Evolutionary conservation across 2,113 vertebrate genomes (phyloP).

Genomic region (Cryptomyrus ogoouensis): DNA sequence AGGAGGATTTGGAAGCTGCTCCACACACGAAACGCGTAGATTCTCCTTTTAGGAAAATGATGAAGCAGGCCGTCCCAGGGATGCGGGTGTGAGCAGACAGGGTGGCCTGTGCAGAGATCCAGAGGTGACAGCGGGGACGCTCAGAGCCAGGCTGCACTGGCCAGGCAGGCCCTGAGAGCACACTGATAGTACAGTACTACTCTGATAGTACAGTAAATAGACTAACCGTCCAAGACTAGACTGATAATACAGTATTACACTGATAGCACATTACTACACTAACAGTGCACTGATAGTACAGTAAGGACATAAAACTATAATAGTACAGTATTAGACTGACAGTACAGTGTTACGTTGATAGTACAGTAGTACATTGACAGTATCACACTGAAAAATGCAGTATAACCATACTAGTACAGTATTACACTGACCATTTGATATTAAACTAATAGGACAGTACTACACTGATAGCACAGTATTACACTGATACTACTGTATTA

Average conservation of each 20-base stretch:
- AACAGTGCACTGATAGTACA: neutral
- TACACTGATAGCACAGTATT: neutral
- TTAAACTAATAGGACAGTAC: too few relatives aligned
- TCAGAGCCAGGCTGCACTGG: neutral
- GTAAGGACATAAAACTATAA: neutral
- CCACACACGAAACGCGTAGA: neutral
- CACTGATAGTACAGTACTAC: neutral
- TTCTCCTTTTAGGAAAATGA: neutral
- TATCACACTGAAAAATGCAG: neutral
- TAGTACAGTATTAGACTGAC: neutral
- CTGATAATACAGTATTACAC: neutral
- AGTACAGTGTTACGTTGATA: neutral
- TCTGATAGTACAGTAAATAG: neutral
- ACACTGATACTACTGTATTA: neutral
- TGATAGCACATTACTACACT: neutral
- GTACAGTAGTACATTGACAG: neutral
- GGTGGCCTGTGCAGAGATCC: neutral
- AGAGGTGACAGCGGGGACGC: neutral
- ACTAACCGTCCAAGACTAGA: neutral
- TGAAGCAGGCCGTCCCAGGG: neutral
- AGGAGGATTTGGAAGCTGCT: neutral
- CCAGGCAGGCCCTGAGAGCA: neutral
- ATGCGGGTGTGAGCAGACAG: neutral
- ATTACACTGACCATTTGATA: neutral
- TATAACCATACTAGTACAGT: neutral